A percentile compares a stretch with the other conserved stretches of the same genome.
phyloP scores from a whole-genome alignment of 2,888 invertebrate genomes.

The Bedellia somnulentella region DNA sequence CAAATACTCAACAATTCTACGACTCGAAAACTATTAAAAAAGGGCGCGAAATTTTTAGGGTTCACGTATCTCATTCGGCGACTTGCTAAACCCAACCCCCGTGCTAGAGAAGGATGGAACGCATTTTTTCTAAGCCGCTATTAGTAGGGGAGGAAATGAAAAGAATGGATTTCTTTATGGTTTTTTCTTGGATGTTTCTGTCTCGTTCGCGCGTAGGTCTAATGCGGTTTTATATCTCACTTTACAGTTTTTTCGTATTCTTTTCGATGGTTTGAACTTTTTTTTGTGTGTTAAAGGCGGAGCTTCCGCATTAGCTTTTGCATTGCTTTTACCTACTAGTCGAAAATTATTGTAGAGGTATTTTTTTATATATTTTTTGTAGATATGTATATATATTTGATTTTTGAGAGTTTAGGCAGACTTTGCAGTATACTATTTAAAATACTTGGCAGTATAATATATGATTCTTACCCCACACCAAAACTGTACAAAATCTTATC shows the following conservation, averaged over 20 bases:
- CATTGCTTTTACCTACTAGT: constrained; percentile 29
- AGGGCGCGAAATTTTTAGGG: constrained; percentile 38
- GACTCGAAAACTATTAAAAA: constrained; percentile 44
- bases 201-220: constrained; percentile 29
- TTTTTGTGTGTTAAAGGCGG: constrained; percentile 50
- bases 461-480: too few relatives aligned
- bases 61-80: constrained; percentile 53
- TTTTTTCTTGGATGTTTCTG: constrained; percentile 43
- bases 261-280: constrained; percentile 53
- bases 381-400: neutral
- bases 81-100: constrained; percentile 38
- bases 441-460: too few relatives aligned
- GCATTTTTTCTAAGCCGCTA: constrained; percentile 56
- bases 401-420: too few relatives aligned
- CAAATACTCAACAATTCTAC: constrained; percentile 23
- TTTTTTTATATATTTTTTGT: constrained; percentile 5
- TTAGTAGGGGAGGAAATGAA: constrained; percentile 57
- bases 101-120: constrained; percentile 43
- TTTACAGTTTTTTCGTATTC: constrained; percentile 36
- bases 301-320: constrained; percentile 38
- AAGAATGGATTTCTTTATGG: constrained; percentile 57
- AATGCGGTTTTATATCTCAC: constrained; percentile 24
- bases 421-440: too few relatives aligned
- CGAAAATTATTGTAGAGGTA: constrained; percentile 17
- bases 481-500: too few relatives aligned